Evolutionary conservation across 2,888 invertebrate species (phyloP).

Genomic region (Limnephilus rhombicus): DNA sequence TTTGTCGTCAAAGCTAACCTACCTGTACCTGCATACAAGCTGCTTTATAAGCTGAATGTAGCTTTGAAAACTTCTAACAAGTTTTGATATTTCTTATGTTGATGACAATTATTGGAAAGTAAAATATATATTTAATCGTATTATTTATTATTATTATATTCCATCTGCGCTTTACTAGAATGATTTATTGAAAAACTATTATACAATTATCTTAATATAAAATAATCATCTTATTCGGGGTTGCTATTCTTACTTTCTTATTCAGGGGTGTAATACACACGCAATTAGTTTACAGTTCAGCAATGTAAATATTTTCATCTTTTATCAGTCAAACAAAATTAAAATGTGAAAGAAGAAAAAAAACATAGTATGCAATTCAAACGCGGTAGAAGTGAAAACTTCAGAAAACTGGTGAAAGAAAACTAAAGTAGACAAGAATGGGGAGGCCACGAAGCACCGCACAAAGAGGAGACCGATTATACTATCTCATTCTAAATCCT

Average conservation of each 20-base stretch:
- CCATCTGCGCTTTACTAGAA: background rate
- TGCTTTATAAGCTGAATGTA: background rate
- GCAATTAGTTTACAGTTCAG: background rate
- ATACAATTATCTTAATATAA: background rate
- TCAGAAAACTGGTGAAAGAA: too few relatives aligned
- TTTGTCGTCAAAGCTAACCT: background rate
- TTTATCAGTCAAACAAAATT: background rate
- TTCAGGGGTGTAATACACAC: too few relatives aligned
- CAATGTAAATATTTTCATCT: background rate
- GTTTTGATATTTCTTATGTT: background rate
- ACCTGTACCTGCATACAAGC: constrained; percentile 15
- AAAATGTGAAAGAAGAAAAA: too few relatives aligned
- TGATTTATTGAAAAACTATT: background rate
- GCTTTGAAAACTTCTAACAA: background rate
- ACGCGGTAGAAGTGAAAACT: too few relatives aligned
- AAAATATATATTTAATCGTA: too few relatives aligned
- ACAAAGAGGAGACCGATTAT: too few relatives aligned
- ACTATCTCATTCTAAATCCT: too few relatives aligned
- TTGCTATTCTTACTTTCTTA: background rate
- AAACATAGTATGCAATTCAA: too few relatives aligned
- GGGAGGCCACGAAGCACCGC: too few relatives aligned
- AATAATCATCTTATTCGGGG: background rate
- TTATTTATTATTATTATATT: too few relatives aligned
- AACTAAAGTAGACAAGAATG: too few relatives aligned
- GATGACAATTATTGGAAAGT: background rate